A percentile compares a stretch with the other conserved stretches of the same genome.
Evolutionary conservation across 2,888 invertebrate genomes (phyloP).

Genomic region (Drosophila helvetica): DNA sequence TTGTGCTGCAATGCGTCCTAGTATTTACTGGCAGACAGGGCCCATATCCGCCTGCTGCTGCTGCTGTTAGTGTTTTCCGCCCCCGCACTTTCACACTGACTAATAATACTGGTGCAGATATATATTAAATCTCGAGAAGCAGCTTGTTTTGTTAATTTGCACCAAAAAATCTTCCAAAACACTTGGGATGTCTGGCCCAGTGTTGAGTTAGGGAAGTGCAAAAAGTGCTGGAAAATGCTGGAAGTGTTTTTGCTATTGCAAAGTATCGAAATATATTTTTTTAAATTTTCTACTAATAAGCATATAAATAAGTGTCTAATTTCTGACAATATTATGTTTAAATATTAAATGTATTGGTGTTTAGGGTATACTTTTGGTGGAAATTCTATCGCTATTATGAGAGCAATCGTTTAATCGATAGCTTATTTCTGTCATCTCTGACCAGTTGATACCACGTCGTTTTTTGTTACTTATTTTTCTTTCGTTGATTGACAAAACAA

Average conservation of each 20-base stretch:
- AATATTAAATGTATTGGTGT: too few species aligned
- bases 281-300: too few species aligned
- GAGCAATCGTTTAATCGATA: too few species aligned
- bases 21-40: background rate
- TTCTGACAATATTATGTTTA: too few species aligned
- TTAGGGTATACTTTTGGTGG: too few species aligned
- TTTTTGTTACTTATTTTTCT: background rate
- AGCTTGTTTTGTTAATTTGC: background rate
- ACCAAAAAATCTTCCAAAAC: too few species aligned
- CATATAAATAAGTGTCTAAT: too few species aligned
- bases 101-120: background rate
- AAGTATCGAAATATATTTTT: too few species aligned
- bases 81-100: background rate
- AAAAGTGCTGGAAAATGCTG: background rate
- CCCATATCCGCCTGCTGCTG: background rate
- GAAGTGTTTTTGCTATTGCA: too few species aligned
- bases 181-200: too few species aligned
- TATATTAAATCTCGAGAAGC: background rate
- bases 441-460: background rate
- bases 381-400: too few species aligned
- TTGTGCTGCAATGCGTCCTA: background rate
- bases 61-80: background rate
- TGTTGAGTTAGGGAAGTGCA: too few species aligned
- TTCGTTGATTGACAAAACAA: background rate
- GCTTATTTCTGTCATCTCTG: background rate